phyloP scores from a whole-genome alignment of 1,140 invertebrate genomes.

The Drosophila ercepeae region DNA sequence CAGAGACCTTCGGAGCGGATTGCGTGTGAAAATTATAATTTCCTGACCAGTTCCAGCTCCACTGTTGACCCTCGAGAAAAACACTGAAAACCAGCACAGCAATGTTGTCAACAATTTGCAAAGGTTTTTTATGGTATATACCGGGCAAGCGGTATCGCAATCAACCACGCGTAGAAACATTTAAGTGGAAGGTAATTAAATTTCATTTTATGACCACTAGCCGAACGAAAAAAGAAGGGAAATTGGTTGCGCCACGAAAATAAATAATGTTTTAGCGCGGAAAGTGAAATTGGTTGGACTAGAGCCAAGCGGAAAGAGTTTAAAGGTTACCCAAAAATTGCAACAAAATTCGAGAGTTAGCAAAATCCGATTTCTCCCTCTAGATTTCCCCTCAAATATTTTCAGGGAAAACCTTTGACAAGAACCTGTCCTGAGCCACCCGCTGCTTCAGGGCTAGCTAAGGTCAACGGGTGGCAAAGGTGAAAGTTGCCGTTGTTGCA shows the following conservation, averaged over 20 bases:
- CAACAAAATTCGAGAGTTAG: neutral
- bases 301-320: conserved; percentile 29
- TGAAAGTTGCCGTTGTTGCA: conserved; percentile 46
- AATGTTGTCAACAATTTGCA: conserved; percentile 79
- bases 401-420: conserved; percentile 25
- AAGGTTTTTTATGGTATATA: conserved; percentile 38
- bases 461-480: conserved; percentile 32
- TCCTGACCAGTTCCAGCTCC: conserved; percentile 57
- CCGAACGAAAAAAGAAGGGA: conserved; percentile 35
- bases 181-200: conserved; percentile 75
- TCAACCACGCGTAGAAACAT: conserved; percentile 56
- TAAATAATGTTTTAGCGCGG: conserved; percentile 41
- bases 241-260: conserved; percentile 43
- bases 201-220: conserved; percentile 61
- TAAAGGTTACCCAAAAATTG: conserved; percentile 20
- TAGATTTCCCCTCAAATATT: conserved; percentile 16
- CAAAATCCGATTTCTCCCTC: conserved; percentile 21
- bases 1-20: conserved; percentile 28
- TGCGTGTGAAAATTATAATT: conserved; percentile 82
- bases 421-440: conserved; percentile 35
- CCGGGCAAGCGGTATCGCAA: conserved; percentile 31
- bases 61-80: conserved; percentile 20
- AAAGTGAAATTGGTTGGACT: conserved; percentile 39
- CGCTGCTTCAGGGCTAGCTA: conserved; percentile 10
- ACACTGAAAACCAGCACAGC: conserved; percentile 34